Percentiles rank a stretch among this genome's conserved stretches.
Evolutionary conservation across 2,113 vertebrate genomes (phyloP).

Genomic region (Phylloscopus trochiloides): DNA sequence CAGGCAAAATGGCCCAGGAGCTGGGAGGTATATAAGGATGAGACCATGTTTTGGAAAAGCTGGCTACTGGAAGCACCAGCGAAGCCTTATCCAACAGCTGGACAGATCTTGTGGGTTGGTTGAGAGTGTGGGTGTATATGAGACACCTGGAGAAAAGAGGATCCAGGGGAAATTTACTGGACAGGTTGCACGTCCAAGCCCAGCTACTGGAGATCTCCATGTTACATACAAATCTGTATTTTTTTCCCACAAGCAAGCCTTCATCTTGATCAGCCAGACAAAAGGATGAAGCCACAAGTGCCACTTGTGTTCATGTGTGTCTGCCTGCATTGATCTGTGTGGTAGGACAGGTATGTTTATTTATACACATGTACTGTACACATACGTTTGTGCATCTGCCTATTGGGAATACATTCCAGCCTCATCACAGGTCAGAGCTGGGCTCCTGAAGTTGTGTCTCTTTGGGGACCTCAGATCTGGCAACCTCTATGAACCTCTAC

Average conservation of each 20-base stretch:
- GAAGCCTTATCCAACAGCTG: neutral
- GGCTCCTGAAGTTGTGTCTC: neutral
- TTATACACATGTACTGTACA: neutral
- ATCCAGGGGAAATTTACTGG: neutral
- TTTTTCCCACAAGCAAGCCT: neutral
- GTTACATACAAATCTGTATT: neutral
- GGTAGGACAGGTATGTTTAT: neutral
- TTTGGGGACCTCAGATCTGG: neutral
- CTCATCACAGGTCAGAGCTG: neutral
- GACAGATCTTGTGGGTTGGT: neutral
- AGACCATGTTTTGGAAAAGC: neutral
- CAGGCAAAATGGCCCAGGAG: neutral
- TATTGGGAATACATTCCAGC: neutral
- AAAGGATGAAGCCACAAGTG: neutral
- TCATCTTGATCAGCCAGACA: neutral
- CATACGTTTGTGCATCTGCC: fast-evolving
- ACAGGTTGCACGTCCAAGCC: neutral
- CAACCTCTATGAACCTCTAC: neutral
- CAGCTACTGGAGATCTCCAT: neutral
- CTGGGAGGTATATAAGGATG: neutral
- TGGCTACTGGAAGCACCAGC: neutral
- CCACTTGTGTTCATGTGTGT: neutral
- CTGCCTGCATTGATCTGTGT: neutral
- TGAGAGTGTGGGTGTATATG: neutral
- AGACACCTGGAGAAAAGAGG: neutral